Evolutionary conservation across 2,888 invertebrate genomes (phyloP), one percentile per base, ranked within the genome.

Genomic region (Elgonia sp.): DNA sequence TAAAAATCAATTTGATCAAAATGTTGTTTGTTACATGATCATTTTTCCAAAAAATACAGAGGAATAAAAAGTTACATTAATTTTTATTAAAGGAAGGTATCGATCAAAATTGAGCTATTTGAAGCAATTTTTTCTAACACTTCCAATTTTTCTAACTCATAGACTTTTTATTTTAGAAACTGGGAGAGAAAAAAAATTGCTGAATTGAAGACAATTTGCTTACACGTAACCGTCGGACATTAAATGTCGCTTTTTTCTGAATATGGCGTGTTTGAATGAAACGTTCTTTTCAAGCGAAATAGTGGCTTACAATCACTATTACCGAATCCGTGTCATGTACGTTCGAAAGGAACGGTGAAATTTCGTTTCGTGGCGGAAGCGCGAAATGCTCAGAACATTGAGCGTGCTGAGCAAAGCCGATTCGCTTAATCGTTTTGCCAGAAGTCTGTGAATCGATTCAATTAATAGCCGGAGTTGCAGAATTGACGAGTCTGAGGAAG

Each of bases 371-470:
- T 70, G 57, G 67, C 62, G 18, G 65, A 29, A 55, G 62, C 80
- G 69, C 65, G 70, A 12, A 72, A 53, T 76, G 55, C 81, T 80
- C 39, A 77, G 84, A 67, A 76, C 55, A 87, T 77, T 16, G 81
- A 79, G 63, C 69, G 42, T 75, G 69, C 80, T 86, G 84, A 86
- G 81, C 63, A 85, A 84, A 89, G 77, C 83, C 84, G 86, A 82
- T 88, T 86, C 62, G 55, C 62, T 81, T 80, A 86, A 89, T 88
- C 82, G 82, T 77, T 82, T 65, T 53, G 80, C 67, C 76, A 86
- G 62, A 72, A 84, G 69, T 80, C 76, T 73, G 87, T n/a, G n/a
- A 82, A 89, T 89, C 86, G 85, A 87, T 88, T 89, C 84, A 75
- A 88, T 88, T 89, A 89, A 89, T 85, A 83, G 79, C 57, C 81